Evolutionary conservation across 2,797 vertebrate species (phyloP), one percentile per base, ranked within the genome.

Genomic region (Pipistrellus kuhlii): DNA sequence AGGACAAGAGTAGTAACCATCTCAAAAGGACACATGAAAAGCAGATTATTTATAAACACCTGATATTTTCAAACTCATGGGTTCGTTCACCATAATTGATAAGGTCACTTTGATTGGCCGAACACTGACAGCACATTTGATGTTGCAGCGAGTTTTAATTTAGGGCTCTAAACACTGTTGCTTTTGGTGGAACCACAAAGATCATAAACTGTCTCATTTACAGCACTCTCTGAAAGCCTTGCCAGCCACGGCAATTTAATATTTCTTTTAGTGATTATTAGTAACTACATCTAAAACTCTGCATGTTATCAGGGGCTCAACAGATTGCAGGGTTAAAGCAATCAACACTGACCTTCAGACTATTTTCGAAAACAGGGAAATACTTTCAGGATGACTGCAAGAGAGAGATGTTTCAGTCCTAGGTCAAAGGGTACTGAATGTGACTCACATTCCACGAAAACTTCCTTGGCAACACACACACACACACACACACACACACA

Each of bases 201-300:
- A 82, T 53, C 23, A 25, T 53, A 38, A 87, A 25, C 23, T 57
- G 12, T 30, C 35, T 44, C 69, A 68, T 57, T 35, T 71, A 15
- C 3, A 57, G 5, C n/a, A 77, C 21, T 92, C 48, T 68, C 9
- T 57, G 77, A 94, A 23, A 88, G 25, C 1, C 27, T 88, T 48
- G 23, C 1, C 75, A 75, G 73, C n/a, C 80, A 77, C 4, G 27
- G 15, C 44, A 88, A 85, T 62, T 75, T 73, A 90, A n/a, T 21
- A 68, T 77, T 11, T 75, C 82, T 59, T 84, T 91, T 68, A 77
- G 64, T 82, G 21, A 82, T 27, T 32, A 62, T 68, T 68, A 76
- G 23, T 46, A 38, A 80, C 73, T 55, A 81, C 46, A 76, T 80
- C 11, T 76, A 88, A 90, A 95, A 82, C n/a, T 81, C 51, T 62